Conservation (phyloP, 1,140 invertebrate species). For the Platorchestia sp. region DNA sequence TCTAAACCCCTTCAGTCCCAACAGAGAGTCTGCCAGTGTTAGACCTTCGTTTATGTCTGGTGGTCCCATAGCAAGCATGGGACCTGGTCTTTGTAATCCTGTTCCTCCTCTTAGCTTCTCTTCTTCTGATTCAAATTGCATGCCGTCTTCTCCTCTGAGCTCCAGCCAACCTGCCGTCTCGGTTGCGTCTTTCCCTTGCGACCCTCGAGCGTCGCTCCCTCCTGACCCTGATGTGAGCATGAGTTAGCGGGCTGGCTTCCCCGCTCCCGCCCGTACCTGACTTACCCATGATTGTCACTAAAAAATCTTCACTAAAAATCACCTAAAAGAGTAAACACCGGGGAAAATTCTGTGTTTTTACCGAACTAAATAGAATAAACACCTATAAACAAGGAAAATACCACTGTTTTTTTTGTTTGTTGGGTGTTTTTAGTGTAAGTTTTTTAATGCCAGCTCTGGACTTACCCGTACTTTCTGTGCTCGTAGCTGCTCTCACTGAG, state of each 20-base stretch:
- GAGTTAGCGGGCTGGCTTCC: neutral
- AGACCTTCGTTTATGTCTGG: neutral
- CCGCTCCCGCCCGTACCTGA: slow-evolving; percentile 13
- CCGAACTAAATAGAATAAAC: too few relatives aligned
- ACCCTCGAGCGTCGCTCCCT: neutral
- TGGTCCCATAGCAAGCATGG: neutral
- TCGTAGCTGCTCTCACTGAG: neutral
- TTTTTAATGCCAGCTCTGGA: neutral
- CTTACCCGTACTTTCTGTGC: neutral
- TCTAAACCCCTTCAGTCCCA: slow-evolving; percentile 28
- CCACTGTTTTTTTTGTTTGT: too few relatives aligned
- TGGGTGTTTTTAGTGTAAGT: too few relatives aligned
- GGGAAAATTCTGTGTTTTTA: too few relatives aligned
- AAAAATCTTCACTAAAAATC: too few relatives aligned
- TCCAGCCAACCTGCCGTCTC: neutral
- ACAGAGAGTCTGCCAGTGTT: neutral
- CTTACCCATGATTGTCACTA: too few relatives aligned
- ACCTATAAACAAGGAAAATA: too few relatives aligned
- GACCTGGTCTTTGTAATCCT: neutral
- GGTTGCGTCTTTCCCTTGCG: slow-evolving; percentile 17
- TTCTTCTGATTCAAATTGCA: neutral
- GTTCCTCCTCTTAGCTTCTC: neutral
- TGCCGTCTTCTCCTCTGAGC: neutral
- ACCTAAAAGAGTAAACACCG: too few relatives aligned
- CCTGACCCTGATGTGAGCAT: slow-evolving; percentile 41